Base-by-base conservation (phyloP, 2,888 invertebrate species). In the Andrena minutula region DNA sequence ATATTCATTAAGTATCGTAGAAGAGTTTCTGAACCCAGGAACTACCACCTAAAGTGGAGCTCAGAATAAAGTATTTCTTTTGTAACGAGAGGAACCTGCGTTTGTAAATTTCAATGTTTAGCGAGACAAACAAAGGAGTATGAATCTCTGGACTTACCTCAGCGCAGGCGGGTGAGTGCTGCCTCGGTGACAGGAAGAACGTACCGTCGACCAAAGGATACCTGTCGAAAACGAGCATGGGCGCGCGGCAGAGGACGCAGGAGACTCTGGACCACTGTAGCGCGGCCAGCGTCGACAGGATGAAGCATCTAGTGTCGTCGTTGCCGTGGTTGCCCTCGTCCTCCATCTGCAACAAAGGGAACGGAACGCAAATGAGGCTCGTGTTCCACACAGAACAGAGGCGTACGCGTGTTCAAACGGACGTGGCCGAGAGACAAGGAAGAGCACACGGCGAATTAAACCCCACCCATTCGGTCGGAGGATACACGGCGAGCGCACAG, bases 261-360 rank as follows among this genome's bases (percentile, higher is more conserved):
- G 96, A 96, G 60, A 97, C 98, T 90, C 96, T 96, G 85, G 97
- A 97, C 94, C 97, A 97, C 92, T 98, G 98, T 93, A 98, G 97
- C 41, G 98, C 98, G 84, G 99, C 99, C 93, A 99, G 95, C 60
- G 98, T 98, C 82, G 99, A 98, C 93, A 99, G 95, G 91, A 99
- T 98, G 95, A 99, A 99, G 92, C 98, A 97, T 89, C 99, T 96
- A 66, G 98, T 99, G 94, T 99, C 99, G 94, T 99, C 99, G 94
- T 99, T 99, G 91, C 99, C 99, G 94, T 99, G 99, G 94, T 98
- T 98, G 85, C 98, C 99, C 94, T 99, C 99, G 93, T 99, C 99
- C 95, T 99, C 99, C 96, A 99, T 98, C 98, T 98, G 95, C 66
- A 96, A 93, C 95, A 95, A 89, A 89, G 89, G 16, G 35, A 63